A percentile compares a stretch with the other conserved stretches of the same genome.
These are phyloP conservation scores for Tachycineta bicolor DNA, from an alignment of 2,113 vertebrate genomes.

Conservation along the genomic window DNA sequence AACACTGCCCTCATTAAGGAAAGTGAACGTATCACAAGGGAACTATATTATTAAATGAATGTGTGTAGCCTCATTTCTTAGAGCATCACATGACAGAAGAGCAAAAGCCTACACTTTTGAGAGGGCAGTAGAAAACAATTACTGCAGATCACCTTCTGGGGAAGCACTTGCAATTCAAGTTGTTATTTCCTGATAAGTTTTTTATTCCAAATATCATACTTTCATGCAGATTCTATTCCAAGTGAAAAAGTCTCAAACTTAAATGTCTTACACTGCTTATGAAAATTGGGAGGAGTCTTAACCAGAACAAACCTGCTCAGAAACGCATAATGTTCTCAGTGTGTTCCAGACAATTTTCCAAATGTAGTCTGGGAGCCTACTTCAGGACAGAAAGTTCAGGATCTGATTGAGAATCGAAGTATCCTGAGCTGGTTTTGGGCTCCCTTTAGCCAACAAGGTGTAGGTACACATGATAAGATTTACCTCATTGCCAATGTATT, in stretches of 20 bases:
- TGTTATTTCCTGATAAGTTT: not conserved
- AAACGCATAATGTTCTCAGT: not conserved
- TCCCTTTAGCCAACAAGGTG: not conserved
- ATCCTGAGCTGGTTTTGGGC: not conserved
- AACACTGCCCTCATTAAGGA: conserved; percentile 49
- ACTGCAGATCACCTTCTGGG: not conserved
- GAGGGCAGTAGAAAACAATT: not conserved
- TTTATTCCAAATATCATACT: not conserved
- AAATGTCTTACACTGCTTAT: not conserved
- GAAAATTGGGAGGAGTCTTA: not conserved
- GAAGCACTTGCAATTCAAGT: not conserved
- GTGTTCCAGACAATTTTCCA: not conserved
- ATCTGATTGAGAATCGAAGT: not conserved
- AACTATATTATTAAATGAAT: not conserved
- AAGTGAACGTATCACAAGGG: conserved; percentile 16
- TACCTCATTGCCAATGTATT: not conserved
- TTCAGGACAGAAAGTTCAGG: not conserved
- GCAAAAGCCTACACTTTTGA: conserved; percentile 8
- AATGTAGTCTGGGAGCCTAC: not conserved
- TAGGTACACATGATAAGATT: not conserved
- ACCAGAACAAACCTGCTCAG: not conserved
- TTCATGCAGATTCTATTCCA: not conserved
- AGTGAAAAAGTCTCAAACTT: not conserved
- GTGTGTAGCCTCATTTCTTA: conserved; percentile 32
- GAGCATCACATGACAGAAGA: not conserved